phyloP scores from a whole-genome alignment of 2,888 invertebrate genomes.

The Rotaria sp. region DNA sequence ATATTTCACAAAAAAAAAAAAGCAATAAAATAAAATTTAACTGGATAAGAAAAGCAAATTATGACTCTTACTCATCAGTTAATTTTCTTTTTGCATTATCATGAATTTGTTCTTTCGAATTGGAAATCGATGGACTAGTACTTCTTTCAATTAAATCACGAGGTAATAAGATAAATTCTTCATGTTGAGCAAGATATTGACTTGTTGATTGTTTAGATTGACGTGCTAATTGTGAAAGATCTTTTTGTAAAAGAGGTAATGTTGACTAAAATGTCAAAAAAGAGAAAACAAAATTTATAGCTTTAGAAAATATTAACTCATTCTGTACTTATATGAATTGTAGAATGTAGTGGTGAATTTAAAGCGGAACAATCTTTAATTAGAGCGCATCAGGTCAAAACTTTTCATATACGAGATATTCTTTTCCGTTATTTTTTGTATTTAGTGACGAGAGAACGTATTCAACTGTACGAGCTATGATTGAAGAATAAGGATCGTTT shows the following conservation, averaged over 20 bases:
- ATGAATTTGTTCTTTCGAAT: constrained; percentile 53
- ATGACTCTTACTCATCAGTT: constrained; percentile 51
- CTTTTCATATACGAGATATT: no score
- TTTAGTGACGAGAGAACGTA: no score
- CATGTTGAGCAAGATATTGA: constrained; percentile 12
- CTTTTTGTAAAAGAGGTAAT: neutral
- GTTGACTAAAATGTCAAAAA: constrained; percentile 20
- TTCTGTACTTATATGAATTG: no score
- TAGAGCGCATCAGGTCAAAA: no score
- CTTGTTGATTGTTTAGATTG: neutral
- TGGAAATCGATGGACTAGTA: neutral
- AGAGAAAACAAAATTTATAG: no score
- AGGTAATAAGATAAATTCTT: neutral
- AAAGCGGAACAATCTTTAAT: no score
- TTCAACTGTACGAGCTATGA: no score
- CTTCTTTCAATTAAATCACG: neutral
- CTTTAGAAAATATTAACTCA: no score
- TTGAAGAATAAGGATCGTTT: no score
- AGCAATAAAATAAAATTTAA: no score
- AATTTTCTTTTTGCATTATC: constrained; percentile 55
- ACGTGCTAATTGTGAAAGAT: neutral
- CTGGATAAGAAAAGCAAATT: neutral
- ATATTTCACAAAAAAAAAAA: neutral
- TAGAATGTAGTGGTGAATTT: no score
- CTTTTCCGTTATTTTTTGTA: no score